Evolutionary conservation across 2,113 vertebrate species (phyloP).

Genomic region (Hydrochoerus hydrochaeris): DNA sequence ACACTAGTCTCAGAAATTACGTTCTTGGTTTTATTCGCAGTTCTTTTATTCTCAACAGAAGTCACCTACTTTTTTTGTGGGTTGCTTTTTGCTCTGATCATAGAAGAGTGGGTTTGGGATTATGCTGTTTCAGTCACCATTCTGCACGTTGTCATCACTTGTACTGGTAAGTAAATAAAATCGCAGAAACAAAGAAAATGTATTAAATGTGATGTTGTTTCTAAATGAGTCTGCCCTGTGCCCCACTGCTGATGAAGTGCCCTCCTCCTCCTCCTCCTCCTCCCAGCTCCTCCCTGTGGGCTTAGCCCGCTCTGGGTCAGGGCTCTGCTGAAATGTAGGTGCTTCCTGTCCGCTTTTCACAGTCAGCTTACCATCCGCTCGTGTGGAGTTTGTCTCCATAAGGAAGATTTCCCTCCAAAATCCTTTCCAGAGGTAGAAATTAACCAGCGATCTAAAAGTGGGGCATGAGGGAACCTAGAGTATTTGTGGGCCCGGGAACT

Average conservation of each 20-base stretch:
- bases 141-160: constrained; percentile 90
- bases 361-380: not conserved
- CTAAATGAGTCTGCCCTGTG: not conserved
- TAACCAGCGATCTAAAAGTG: not conserved
- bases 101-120: constrained; percentile 92
- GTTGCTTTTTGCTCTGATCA: constrained; percentile 90
- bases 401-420: not conserved
- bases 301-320: not conserved
- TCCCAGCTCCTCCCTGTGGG: not conserved
- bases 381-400: not conserved
- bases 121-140: constrained; percentile 91
- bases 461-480: not conserved
- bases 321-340: not conserved
- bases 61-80: constrained; percentile 91
- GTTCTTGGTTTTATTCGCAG: constrained; percentile 73
- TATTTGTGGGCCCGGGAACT: not conserved
- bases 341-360: not conserved
- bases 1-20: not conserved
- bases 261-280: not conserved
- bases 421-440: constrained; percentile 3
- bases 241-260: too few relatives aligned
- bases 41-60: constrained; percentile 88
- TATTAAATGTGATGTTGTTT: not conserved
- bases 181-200: not conserved
- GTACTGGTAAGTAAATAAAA: constrained; percentile 83